Conservation (phyloP, 2,113 vertebrate genomes). For the Trematomus loennbergii region DNA sequence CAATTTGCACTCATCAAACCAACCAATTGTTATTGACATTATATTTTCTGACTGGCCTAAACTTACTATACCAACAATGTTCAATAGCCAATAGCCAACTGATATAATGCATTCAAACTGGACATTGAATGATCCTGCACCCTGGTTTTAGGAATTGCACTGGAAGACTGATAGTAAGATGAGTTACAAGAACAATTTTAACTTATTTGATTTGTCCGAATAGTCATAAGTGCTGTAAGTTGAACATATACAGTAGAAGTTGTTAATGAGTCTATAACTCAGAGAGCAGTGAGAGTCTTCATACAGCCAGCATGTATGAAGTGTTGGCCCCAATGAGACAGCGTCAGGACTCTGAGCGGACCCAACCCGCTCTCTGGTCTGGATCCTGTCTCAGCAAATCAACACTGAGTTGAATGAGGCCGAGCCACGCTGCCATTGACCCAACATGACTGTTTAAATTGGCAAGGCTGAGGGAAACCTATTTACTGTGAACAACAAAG, state of each 20-base stretch:
- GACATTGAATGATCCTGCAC: neutral
- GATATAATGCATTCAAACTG: neutral
- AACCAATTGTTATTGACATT: neutral
- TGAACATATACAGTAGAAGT: neutral
- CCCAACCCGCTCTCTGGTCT: conserved; percentile 71
- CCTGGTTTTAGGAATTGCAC: neutral
- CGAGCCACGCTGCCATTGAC: conserved; percentile 69
- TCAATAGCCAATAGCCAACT: neutral
- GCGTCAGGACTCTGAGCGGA: conserved; percentile 51
- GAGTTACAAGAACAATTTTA: neutral
- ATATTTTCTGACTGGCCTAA: neutral
- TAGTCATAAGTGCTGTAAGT: neutral
- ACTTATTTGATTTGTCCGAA: neutral
- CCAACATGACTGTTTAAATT: conserved; percentile 75
- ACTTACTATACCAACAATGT: neutral
- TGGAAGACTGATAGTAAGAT: neutral
- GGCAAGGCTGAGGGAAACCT: conserved; percentile 69
- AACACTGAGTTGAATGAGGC: conserved; percentile 79
- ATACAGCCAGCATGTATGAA: conserved; percentile 46
- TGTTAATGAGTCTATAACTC: conserved; percentile 22
- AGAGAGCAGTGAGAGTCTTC: conserved; percentile 25
- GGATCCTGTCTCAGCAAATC: conserved; percentile 73
- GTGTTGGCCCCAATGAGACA: conserved; percentile 53
- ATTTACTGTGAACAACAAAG: conserved; percentile 78
- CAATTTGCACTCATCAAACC: neutral